phyloP scores from a whole-genome alignment of 2,113 vertebrate genomes.

The Siniperca knerii region DNA sequence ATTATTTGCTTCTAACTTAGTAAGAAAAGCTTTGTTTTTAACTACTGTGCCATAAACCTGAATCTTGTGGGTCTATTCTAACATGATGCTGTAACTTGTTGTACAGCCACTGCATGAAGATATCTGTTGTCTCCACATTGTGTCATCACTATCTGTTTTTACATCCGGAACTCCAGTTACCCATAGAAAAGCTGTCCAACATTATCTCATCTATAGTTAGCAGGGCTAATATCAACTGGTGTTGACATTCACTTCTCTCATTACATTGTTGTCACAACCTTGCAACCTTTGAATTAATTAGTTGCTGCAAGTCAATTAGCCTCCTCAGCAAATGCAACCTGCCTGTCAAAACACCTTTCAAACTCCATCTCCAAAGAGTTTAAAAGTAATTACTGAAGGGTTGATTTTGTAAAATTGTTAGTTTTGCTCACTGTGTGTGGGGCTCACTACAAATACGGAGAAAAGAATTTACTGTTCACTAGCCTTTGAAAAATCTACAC shows the following conservation, averaged over 20 bases:
- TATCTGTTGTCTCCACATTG: constrained; percentile 30
- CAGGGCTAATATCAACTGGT: constrained; percentile 69
- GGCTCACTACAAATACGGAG: not conserved
- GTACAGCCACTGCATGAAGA: constrained; percentile 10
- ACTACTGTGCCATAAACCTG: not conserved
- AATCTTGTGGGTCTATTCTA: not conserved
- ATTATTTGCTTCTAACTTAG: not conserved
- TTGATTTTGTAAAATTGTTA: constrained; percentile 20
- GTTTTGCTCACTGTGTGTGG: not conserved
- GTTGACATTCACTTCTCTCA: constrained; percentile 76
- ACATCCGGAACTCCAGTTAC: constrained; percentile 61
- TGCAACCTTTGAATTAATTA: constrained; percentile 82
- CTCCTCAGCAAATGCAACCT: constrained; percentile 50
- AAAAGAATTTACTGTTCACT: not conserved
- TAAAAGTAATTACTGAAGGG: constrained; percentile 25
- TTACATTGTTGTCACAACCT: constrained; percentile 78
- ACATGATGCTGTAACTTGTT: not conserved
- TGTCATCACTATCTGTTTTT: constrained; percentile 67
- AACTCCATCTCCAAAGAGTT: constrained; percentile 26
- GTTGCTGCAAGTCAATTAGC: constrained; percentile 79
- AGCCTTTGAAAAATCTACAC: not conserved
- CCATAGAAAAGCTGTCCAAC: constrained; percentile 67
- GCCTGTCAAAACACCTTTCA: constrained; percentile 63
- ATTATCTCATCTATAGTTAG: constrained; percentile 79
- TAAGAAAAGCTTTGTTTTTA: not conserved